phyloP scores from a whole-genome alignment of 2,113 vertebrate species.

The Elgaria multicarinata region DNA sequence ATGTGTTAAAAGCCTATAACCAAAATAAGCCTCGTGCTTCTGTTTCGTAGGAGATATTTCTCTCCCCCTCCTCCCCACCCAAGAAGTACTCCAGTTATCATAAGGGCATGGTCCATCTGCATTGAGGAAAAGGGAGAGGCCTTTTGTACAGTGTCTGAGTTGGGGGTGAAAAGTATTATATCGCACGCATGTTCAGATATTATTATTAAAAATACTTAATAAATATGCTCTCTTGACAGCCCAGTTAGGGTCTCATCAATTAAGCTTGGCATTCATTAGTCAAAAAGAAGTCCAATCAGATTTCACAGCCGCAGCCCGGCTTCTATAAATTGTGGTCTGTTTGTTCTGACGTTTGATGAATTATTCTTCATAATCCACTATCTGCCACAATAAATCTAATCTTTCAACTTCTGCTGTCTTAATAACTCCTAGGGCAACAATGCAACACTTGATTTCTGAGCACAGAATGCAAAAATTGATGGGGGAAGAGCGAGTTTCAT shows the following conservation, averaged over 20 bases:
- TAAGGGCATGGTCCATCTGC: conserved; percentile 6
- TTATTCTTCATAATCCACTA: conserved; percentile 84
- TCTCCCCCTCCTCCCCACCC: neutral
- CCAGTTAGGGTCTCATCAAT: conserved; percentile 76
- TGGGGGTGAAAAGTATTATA: conserved; percentile 30
- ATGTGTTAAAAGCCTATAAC: neutral
- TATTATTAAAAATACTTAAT: conserved; percentile 78
- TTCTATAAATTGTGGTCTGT: conserved; percentile 77
- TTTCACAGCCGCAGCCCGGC: conserved; percentile 74
- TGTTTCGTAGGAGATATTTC: neutral
- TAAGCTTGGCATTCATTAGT: conserved; percentile 77
- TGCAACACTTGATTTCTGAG: conserved; percentile 64
- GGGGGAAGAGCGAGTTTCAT: neutral
- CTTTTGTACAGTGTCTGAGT: neutral
- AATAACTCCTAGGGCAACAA: conserved; percentile 75
- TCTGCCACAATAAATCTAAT: conserved; percentile 82
- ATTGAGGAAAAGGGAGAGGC: neutral
- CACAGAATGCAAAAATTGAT: conserved; percentile 37
- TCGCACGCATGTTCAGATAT: conserved; percentile 51
- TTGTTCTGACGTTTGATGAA: conserved; percentile 83
- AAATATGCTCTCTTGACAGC: conserved; percentile 74
- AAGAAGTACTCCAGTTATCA: conserved; percentile 22
- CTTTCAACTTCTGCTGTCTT: conserved; percentile 76
- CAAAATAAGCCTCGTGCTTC: neutral
- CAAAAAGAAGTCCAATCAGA: conserved; percentile 75